phyloP scores from a whole-genome alignment of 1,140 invertebrate genomes.

The Rhyzopertha dominica region DNA sequence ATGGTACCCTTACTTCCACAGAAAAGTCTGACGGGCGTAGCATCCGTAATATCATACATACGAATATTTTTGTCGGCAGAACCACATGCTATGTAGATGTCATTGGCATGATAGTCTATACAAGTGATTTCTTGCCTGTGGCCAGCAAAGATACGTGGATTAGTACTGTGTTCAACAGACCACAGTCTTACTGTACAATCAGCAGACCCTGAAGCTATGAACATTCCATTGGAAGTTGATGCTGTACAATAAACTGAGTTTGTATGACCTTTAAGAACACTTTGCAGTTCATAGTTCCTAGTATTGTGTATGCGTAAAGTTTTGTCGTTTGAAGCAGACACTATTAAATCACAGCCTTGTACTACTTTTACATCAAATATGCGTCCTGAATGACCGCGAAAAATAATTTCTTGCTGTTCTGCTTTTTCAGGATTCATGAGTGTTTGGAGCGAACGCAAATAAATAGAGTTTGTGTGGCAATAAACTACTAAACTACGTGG shows the following conservation, averaged over 20 bases:
- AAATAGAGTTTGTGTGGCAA: slow-evolving; percentile 34
- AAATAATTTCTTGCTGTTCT: slow-evolving; percentile 26
- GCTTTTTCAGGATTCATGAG: slow-evolving; percentile 16
- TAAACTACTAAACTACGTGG: slow-evolving; percentile 29
- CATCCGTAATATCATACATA: slow-evolving; percentile 62
- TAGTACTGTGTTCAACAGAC: slow-evolving; percentile 74
- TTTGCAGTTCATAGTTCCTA: slow-evolving; percentile 20
- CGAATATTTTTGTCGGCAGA: slow-evolving; percentile 63
- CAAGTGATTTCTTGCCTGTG: slow-evolving; percentile 81
- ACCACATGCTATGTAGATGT: slow-evolving; percentile 61
- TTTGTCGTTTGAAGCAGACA: slow-evolving; percentile 36
- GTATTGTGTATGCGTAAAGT: slow-evolving; percentile 31
- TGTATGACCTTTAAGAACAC: slow-evolving; percentile 65
- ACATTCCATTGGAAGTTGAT: slow-evolving; percentile 65
- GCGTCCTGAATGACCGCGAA: slow-evolving; percentile 32
- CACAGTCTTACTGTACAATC: slow-evolving; percentile 82
- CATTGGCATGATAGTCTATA: slow-evolving; percentile 67
- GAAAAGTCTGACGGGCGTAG: slow-evolving; percentile 55
- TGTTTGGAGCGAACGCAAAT: slow-evolving; percentile 25
- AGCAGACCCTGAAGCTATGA: slow-evolving; percentile 76
- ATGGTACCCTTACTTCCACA: slow-evolving; percentile 58
- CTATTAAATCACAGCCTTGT: slow-evolving; percentile 22
- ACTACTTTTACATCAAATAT: slow-evolving; percentile 34
- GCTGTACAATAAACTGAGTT: slow-evolving; percentile 84
- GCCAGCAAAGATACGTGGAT: slow-evolving; percentile 74